Evolutionary conservation across 2,113 vertebrate genomes (phyloP).

Genomic region (Dolichotis patagonum): DNA sequence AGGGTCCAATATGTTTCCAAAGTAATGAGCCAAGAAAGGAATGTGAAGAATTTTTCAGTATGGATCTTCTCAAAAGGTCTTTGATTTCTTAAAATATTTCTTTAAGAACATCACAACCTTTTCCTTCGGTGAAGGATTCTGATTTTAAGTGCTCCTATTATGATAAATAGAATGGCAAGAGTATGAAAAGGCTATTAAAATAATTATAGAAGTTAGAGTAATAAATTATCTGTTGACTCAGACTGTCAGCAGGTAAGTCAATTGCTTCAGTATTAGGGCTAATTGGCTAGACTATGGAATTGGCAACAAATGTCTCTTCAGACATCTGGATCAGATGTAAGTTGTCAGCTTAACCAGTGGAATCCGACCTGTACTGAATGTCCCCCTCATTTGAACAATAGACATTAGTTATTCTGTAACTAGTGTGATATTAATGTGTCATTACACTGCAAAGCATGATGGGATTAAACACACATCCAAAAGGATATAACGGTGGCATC

Average conservation of each 20-base stretch:
- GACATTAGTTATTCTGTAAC: not conserved
- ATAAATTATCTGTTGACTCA: slow-evolving; percentile 82
- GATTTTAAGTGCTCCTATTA: slow-evolving; percentile 57
- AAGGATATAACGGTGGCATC: not conserved
- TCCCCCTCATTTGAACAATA: slow-evolving; percentile 45
- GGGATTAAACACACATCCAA: not conserved
- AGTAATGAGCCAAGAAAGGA: slow-evolving; percentile 43
- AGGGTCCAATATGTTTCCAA: slow-evolving; percentile 72
- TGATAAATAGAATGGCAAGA: slow-evolving; percentile 77
- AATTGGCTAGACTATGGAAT: slow-evolving; percentile 64
- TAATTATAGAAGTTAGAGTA: slow-evolving; percentile 74
- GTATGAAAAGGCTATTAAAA: slow-evolving; percentile 82
- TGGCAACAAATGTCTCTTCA: slow-evolving; percentile 73
- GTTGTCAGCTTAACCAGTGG: slow-evolving; percentile 48
- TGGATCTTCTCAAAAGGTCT: slow-evolving; percentile 38
- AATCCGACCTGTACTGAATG: not conserved
- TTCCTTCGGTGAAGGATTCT: slow-evolving; percentile 53
- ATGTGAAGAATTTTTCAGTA: slow-evolving; percentile 37
- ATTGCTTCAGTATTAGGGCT: slow-evolving; percentile 76
- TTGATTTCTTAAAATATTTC: slow-evolving; percentile 72
- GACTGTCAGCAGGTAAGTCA: slow-evolving; percentile 80
- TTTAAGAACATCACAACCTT: slow-evolving; percentile 60
- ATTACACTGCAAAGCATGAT: not conserved
- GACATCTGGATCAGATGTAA: slow-evolving; percentile 74
- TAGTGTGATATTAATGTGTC: slow-evolving; percentile 54